Evolutionary conservation across 92 coral and sea anemone species (phyloP).

Genomic region (Isaurus tuberculatus): DNA sequence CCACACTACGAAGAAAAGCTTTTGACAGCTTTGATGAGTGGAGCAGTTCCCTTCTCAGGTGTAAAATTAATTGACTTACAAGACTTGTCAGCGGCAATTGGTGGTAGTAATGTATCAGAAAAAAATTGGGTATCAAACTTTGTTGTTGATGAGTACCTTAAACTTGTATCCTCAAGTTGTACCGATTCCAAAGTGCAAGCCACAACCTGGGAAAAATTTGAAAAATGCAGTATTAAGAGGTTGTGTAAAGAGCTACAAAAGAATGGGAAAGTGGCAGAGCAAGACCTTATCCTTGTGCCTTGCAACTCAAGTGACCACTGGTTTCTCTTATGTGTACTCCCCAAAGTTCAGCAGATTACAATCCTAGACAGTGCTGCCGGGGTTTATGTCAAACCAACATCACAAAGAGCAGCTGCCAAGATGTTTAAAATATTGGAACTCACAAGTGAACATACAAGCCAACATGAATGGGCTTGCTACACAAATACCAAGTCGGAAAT

Average conservation of each 20-base stretch:
- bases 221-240: conserved; percentile 29
- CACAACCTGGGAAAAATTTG: conserved; percentile 61
- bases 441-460: conserved; percentile 29
- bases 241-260: conserved; percentile 39
- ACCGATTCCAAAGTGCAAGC: conserved; percentile 35
- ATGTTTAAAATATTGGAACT: conserved; percentile 30
- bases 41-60: conserved; percentile 48
- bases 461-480: conserved; percentile 26
- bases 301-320: conserved; percentile 60
- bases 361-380: conserved; percentile 57
- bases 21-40: conserved; percentile 48
- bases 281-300: conserved; percentile 56
- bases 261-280: conserved; percentile 37
- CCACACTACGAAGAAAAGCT: conserved; percentile 42
- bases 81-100: conserved; percentile 49
- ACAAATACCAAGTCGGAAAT: neutral
- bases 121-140: conserved; percentile 58
- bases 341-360: conserved; percentile 38
- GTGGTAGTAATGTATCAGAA: conserved; percentile 49
- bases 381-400: conserved; percentile 28
- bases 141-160: conserved; percentile 47
- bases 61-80: conserved; percentile 10
- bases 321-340: conserved; percentile 57
- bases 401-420: conserved; percentile 19
- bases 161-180: conserved; percentile 34